Base-by-base conservation (phyloP, 2,797 vertebrate species). In the Myiothlypis coronata region DNA sequence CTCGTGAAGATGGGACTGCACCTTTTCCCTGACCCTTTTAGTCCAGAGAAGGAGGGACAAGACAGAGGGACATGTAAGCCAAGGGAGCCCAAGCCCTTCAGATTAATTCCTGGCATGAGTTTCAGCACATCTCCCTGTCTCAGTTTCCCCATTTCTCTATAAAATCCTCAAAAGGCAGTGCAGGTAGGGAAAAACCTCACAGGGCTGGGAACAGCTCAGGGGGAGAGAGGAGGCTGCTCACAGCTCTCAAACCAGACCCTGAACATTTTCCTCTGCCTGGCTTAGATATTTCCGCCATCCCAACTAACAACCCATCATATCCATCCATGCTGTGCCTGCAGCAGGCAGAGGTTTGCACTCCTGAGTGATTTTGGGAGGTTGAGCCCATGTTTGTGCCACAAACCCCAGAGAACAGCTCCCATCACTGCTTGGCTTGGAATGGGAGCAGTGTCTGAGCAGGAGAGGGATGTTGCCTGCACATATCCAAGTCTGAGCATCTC, bases 301-400 rank as follows among this genome's bases (percentile, higher is more conserved):
- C 2, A 1, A 1, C 22, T 11, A 53, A 53, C 23, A n/a, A 3
- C 28, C 13, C 59, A 28, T 41, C 30, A 1, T 0, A 6, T 4
- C 21, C 5, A 2, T 3, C 50, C 9, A 0, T 4, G 17, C 18
- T 0, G 0, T 5, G 13, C 37, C 49, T 47, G 49, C 8, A 6
- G 57, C 27, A 27, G 0, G 1, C 20, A 13, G 9, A 13, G 20
- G 5, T 55, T 28, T 69, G 39, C 4, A 1, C 53, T 32, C 46
- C 75, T 4, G 1, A 7, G 35, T 9, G 68, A 8, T 61, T n/a
- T 23, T 4, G 34, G 64, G 32, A 80, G 37, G 61, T 75, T 32
- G 35, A 87, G 50, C 1, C 70, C 7, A 7, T 3, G 28, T 47
- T 74, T 49, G 46, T 77, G 67, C 67, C 77, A 30, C 21, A 17